Conservation (phyloP, 2,797 vertebrate species). For the Pachyuromys duprasi region DNA sequence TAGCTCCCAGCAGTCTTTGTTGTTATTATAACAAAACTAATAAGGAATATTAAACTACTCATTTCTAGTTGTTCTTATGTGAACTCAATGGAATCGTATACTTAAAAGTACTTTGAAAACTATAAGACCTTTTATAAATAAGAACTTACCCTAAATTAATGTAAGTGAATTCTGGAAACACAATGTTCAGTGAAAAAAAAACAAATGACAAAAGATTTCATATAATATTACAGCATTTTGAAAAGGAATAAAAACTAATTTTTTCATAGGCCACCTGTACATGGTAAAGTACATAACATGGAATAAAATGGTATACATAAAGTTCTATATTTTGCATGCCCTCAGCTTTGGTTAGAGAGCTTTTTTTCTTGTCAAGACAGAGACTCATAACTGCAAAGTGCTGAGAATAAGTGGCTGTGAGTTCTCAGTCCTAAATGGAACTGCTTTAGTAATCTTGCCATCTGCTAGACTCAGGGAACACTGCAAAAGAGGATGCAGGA, state of each 20-base stretch:
- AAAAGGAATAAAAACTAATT: background rate
- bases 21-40: background rate
- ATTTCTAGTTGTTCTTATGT: background rate
- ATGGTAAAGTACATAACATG: background rate
- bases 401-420: background rate
- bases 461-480: background rate
- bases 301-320: background rate
- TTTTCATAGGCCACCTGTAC: background rate
- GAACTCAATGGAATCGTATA: background rate
- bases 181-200: background rate
- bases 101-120: background rate
- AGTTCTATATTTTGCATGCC: background rate
- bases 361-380: background rate
- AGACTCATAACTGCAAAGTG: background rate
- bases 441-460: background rate
- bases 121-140: background rate
- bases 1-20: background rate
- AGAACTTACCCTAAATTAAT: background rate
- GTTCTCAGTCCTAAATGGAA: background rate
- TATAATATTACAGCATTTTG: background rate
- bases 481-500: background rate
- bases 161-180: background rate
- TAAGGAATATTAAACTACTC: background rate
- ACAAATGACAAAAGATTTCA: slow-evolving; percentile 12
- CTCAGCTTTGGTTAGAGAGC: background rate